Conservation (phyloP, 2,797 vertebrate genomes). For the Eremophila alpestris region DNA sequence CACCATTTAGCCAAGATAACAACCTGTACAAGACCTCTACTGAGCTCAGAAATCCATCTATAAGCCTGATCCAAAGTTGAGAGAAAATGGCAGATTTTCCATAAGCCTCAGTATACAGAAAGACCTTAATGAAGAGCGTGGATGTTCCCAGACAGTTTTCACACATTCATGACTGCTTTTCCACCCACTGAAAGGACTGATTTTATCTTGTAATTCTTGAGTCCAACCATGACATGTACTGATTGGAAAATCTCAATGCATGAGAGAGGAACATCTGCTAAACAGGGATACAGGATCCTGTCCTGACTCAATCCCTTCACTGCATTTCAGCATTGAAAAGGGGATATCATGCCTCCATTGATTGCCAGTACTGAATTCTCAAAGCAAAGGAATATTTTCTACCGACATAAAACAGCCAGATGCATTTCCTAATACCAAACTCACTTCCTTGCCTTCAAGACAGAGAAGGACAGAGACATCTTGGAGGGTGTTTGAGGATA, state of each 20-base stretch:
- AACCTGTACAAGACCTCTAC: neutral
- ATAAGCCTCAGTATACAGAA: neutral
- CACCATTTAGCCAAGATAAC: neutral
- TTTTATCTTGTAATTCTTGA: slow-evolving; percentile 55
- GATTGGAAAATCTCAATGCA: slow-evolving; percentile 18
- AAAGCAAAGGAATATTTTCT: neutral
- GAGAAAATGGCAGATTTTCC: slow-evolving; percentile 14
- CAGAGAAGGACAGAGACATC: neutral
- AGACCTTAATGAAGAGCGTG: slow-evolving; percentile 46
- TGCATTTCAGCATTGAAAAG: neutral
- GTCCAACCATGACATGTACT: slow-evolving; percentile 37
- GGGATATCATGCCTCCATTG: neutral
- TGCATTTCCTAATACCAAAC: neutral
- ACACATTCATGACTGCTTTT: slow-evolving; percentile 57
- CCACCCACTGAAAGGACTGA: slow-evolving; percentile 50
- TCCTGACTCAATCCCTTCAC: neutral
- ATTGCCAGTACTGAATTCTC: neutral
- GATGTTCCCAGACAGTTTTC: slow-evolving; percentile 65
- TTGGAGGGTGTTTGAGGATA: neutral
- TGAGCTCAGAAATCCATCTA: neutral
- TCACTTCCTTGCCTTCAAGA: neutral
- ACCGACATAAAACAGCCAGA: neutral
- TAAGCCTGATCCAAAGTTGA: neutral
- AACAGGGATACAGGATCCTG: neutral
- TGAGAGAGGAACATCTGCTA: slow-evolving; percentile 30